Evolutionary conservation across 2,797 vertebrate species (phyloP).

Genomic region (Danio tinwini): DNA sequence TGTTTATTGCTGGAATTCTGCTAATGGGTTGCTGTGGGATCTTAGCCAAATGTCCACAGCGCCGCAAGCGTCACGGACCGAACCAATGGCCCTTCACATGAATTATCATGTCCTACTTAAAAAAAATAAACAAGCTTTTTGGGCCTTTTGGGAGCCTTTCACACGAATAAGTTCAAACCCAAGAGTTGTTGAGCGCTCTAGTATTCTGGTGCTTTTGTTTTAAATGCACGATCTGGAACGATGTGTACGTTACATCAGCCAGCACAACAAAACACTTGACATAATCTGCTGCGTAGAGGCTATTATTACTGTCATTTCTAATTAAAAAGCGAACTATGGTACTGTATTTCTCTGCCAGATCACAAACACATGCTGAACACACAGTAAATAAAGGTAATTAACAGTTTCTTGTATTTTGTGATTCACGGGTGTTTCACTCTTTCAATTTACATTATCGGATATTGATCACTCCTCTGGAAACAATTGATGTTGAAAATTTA

Average conservation of each 20-base stretch:
- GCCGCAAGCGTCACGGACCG: slow-evolving; percentile 23
- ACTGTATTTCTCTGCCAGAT: slow-evolving; percentile 4
- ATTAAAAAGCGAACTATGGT: slow-evolving; percentile 19
- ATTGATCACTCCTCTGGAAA: no score
- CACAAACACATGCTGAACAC: neutral
- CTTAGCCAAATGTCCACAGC: slow-evolving; percentile 48
- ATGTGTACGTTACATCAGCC: slow-evolving; percentile 32
- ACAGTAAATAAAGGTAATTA: neutral
- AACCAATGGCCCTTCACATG: slow-evolving; percentile 45
- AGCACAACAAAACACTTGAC: slow-evolving; percentile 52
- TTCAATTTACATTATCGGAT: no score
- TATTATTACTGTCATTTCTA: slow-evolving; percentile 29
- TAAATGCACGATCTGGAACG: slow-evolving; percentile 40
- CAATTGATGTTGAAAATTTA: no score
- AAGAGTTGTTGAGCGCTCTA: slow-evolving; percentile 39
- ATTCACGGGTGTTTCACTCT: no score
- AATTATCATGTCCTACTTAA: slow-evolving; percentile 54
- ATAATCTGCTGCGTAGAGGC: slow-evolving; percentile 28
- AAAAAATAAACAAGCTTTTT: slow-evolving; percentile 46
- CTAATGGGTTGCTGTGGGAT: slow-evolving; percentile 56
- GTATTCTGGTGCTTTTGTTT: slow-evolving; percentile 37
- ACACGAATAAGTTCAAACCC: slow-evolving; percentile 37
- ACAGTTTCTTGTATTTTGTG: no score
- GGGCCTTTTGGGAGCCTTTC: slow-evolving; percentile 45
- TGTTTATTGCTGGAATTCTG: slow-evolving; percentile 51